A percentile compares a stretch with the other conserved stretches of the same genome.
phyloP scores from a whole-genome alignment of 2,113 vertebrate genomes.

The Equus quagga region DNA sequence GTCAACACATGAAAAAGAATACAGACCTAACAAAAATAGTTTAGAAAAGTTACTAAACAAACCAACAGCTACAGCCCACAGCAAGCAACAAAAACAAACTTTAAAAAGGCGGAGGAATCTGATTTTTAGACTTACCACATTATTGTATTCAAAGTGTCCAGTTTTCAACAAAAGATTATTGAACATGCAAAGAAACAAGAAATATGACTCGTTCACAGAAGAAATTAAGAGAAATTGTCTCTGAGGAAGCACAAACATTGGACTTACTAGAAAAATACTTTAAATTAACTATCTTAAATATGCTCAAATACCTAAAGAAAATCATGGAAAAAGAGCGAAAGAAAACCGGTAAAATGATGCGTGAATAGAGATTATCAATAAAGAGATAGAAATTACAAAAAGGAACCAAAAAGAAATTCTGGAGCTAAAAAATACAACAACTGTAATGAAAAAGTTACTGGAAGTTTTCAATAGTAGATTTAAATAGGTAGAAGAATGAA shows the following conservation, averaged over 20 bases:
- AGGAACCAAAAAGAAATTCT: neutral
- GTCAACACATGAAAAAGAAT: neutral
- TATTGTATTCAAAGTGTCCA: neutral
- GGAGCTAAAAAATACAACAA: neutral
- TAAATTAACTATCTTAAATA: neutral
- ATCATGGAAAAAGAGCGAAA: neutral
- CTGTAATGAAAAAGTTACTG: neutral
- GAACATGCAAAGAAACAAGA: neutral
- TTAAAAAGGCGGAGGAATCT: neutral
- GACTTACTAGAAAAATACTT: neutral
- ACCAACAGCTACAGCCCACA: neutral
- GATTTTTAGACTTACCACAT: neutral
- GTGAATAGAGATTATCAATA: neutral
- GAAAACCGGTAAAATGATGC: neutral
- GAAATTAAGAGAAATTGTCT: neutral
- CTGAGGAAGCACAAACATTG: neutral
- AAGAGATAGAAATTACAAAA: neutral
- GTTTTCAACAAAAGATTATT: neutral
- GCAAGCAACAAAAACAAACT: neutral
- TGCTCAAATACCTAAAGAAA: neutral
- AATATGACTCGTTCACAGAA: neutral
- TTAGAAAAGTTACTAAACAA: neutral
- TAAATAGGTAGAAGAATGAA: neutral
- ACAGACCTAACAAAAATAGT: neutral
- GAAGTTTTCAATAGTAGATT: neutral